Evolutionary conservation across 2,113 vertebrate genomes (phyloP), one percentile per base, ranked within the genome.

Genomic region (Neoarius graeffei): DNA sequence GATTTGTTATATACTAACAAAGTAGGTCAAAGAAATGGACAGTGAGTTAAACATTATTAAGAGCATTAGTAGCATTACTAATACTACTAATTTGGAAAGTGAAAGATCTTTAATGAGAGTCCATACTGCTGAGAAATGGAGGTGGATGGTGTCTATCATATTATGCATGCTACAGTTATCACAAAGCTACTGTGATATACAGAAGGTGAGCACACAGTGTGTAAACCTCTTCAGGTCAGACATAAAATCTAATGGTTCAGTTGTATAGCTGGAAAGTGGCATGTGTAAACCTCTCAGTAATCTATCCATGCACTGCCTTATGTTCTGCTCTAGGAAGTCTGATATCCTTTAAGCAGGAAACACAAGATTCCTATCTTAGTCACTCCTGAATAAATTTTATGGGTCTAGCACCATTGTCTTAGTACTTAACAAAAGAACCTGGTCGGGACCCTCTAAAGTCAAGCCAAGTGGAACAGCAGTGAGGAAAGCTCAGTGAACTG

Each of bases 271-370:
- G 27, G 19, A 83, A 74, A 23, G 4, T 52, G 20, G 30, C 62
- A 56, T 35, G 10, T 17, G 57, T 52, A 79, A 64, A 59, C 0
- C 13, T 42, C 20, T 71, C 5, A 52, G 5, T 56, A 52, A 50
- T 9, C 14, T n/a, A 60, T 59, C 50, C 52, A 19, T 54, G 35
- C 15, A 20, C n/a, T 76, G 14, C 27, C 20, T 19, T 54, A 27
- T 57, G 7, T 60, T 85, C 73, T 27, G 57, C 42, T 81, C 15
- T 71, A 30, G 86, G 69, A 67, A 57, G 25, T 42, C 87, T 80
- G 71, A 71, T 81, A 86, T 89, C 84, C 81, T 27, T 60, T 87
- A 15, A 57, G 62, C 81, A 82, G 86, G 59, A 86, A 91, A 74
- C 64, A 76, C 15, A 71, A 20, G 73, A 82, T 91, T 89, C 85